Conservation (phyloP, 2,888 invertebrate species). For the Sarcophaga variegata region DNA sequence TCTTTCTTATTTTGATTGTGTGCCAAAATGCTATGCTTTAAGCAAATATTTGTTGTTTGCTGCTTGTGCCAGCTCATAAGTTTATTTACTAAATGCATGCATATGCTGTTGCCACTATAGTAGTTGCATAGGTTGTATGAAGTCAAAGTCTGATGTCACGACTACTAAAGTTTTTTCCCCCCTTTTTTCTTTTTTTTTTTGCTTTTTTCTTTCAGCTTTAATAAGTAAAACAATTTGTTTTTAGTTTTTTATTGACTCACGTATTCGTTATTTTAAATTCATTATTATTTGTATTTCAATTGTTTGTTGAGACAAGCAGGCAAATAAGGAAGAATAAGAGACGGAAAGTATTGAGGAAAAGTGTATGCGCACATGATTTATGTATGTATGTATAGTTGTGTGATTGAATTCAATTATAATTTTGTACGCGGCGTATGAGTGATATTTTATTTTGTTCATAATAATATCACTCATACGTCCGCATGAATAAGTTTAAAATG, state of each 20-base stretch:
- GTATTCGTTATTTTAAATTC: constrained; percentile 59
- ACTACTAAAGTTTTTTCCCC: background rate
- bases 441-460: background rate
- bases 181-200: too few relatives aligned
- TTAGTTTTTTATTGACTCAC: constrained; percentile 64
- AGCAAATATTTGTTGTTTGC: constrained; percentile 65
- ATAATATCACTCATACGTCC: constrained; percentile 4
- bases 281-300: constrained; percentile 49
- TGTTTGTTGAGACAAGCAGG: constrained; percentile 21
- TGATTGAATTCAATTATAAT: background rate
- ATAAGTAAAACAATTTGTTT: constrained; percentile 41
- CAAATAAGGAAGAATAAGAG: background rate
- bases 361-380: constrained; percentile 19
- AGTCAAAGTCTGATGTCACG: background rate
- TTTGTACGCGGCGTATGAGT: background rate
- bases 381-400: background rate
- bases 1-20: constrained; percentile 32
- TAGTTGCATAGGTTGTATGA: background rate
- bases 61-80: constrained; percentile 16
- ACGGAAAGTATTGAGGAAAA: constrained; percentile 2
- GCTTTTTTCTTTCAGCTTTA: background rate
- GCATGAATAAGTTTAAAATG: background rate
- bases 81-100: constrained; percentile 58
- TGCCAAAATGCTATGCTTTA: constrained; percentile 64
- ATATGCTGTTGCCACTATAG: constrained; percentile 15